These are phyloP conservation scores for Chloromyia formosa DNA, from an alignment of 2,888 invertebrate species.

Conservation along the genomic window DNA sequence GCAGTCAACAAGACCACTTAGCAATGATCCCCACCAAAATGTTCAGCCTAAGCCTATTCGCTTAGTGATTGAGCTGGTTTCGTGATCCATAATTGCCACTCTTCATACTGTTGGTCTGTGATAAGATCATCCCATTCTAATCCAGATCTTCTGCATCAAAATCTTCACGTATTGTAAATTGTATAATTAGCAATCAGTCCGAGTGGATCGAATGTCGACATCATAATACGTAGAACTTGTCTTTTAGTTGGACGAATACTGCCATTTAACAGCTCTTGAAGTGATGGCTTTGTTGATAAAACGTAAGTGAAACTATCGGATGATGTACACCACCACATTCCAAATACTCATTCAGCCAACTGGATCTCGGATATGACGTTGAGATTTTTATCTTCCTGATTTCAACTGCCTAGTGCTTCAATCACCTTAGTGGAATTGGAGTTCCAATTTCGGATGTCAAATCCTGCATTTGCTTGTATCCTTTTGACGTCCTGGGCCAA, in stretches of 20 bases:
- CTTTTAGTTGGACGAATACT: neutral
- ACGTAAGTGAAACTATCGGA: no score
- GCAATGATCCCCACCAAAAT: no score
- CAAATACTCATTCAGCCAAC: neutral
- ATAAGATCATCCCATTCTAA: conserved; percentile 47
- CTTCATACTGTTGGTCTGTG: conserved; percentile 47
- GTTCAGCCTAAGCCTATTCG: no score
- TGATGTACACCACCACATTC: no score
- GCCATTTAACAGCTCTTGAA: no score
- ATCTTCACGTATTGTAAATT: conserved; percentile 45
- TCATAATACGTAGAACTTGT: no score
- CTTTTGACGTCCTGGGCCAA: no score
- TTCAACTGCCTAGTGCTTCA: neutral
- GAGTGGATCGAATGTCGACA: neutral
- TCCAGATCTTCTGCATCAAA: conserved; percentile 47
- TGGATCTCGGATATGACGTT: neutral
- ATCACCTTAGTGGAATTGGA: neutral
- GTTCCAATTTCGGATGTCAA: neutral
- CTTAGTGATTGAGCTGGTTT: no score
- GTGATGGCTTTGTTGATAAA: neutral
- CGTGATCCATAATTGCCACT: conserved; percentile 51
- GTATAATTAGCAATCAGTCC: conserved; percentile 44
- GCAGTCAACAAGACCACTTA: no score
- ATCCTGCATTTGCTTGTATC: no score
- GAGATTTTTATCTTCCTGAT: neutral